phyloP scores from a whole-genome alignment of 2,888 invertebrate species.

The Epiperipatus broadwayi region DNA sequence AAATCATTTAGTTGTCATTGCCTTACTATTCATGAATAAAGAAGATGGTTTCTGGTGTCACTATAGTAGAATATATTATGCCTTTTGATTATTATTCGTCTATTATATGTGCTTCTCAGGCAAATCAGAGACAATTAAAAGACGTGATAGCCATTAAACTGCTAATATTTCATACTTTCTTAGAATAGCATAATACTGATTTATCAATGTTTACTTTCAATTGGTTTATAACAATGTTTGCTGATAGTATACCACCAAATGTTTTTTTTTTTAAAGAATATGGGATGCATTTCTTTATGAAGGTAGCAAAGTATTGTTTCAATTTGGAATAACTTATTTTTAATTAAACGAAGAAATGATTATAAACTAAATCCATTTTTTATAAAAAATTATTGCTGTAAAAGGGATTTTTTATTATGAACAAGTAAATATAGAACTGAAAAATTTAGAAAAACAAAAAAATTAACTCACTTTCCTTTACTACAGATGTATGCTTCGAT shows the following conservation, averaged over 20 bases:
- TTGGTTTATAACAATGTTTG: slow-evolving; percentile 38
- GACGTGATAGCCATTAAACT: slow-evolving; percentile 35
- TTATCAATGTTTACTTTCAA: slow-evolving; percentile 34
- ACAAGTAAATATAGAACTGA: no score
- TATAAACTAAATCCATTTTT: no score
- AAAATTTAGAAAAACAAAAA: no score
- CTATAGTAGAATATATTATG: slow-evolving; percentile 35
- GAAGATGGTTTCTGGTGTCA: slow-evolving; percentile 38
- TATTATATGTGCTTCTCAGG: slow-evolving; percentile 35
- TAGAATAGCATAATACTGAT: slow-evolving; percentile 31
- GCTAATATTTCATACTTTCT: slow-evolving; percentile 30
- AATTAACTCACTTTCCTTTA: no score
- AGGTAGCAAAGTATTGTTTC: slow-evolving; percentile 37
- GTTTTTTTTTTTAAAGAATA: slow-evolving; percentile 34
- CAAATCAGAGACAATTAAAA: slow-evolving; percentile 35
- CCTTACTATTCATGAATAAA: slow-evolving; percentile 35
- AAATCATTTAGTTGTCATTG: slow-evolving; percentile 36
- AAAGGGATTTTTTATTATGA: no score
- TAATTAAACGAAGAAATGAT: no score
- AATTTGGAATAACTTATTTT: no score
- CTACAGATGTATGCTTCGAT: no score
- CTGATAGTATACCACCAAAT: slow-evolving; percentile 34
- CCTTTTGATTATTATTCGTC: slow-evolving; percentile 35
- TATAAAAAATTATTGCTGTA: no score
- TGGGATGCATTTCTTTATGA: slow-evolving; percentile 38